phyloP scores from a whole-genome alignment of 2,888 invertebrate genomes.

The Ormyrus nitidulus region DNA sequence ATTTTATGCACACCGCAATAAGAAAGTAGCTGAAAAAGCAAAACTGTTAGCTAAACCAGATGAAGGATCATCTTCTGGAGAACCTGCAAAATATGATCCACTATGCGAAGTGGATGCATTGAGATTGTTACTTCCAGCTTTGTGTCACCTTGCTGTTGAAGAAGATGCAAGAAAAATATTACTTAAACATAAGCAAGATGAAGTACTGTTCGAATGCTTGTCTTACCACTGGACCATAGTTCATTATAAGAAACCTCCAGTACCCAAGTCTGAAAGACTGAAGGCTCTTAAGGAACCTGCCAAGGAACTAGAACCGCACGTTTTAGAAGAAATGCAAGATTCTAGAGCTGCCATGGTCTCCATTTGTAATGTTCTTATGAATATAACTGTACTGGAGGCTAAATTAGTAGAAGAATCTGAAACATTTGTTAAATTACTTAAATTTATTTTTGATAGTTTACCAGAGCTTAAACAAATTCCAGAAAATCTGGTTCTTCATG shows the following conservation, averaged over 20 bases:
- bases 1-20: slow-evolving; percentile 84
- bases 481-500: slow-evolving; percentile 90
- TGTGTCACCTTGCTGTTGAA: slow-evolving; percentile 94
- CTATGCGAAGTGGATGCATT: slow-evolving; percentile 84
- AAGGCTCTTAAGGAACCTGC: slow-evolving; percentile 86
- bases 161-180: slow-evolving; percentile 90
- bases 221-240: slow-evolving; percentile 92
- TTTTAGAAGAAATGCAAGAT: slow-evolving; percentile 89
- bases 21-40: slow-evolving; percentile 82
- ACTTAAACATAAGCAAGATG: slow-evolving; percentile 86
- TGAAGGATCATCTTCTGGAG: slow-evolving; percentile 65
- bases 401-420: slow-evolving; percentile 87
- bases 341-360: slow-evolving; percentile 91
- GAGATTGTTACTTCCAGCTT: slow-evolving; percentile 89
- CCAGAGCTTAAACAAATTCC: slow-evolving; percentile 89
- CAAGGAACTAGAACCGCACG: slow-evolving; percentile 84
- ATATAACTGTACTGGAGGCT: slow-evolving; percentile 91
- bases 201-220: slow-evolving; percentile 86
- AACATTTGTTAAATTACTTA: slow-evolving; percentile 87
- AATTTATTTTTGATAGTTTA: slow-evolving; percentile 89
- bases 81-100: slow-evolving; percentile 74
- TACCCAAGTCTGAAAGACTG: slow-evolving; percentile 87
- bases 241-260: slow-evolving; percentile 88
- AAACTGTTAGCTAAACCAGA: slow-evolving; percentile 77
- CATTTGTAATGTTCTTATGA: slow-evolving; percentile 94